Evolutionary conservation across 2,113 vertebrate genomes (phyloP).

Genomic region (Periophthalmodon schlosseri): DNA sequence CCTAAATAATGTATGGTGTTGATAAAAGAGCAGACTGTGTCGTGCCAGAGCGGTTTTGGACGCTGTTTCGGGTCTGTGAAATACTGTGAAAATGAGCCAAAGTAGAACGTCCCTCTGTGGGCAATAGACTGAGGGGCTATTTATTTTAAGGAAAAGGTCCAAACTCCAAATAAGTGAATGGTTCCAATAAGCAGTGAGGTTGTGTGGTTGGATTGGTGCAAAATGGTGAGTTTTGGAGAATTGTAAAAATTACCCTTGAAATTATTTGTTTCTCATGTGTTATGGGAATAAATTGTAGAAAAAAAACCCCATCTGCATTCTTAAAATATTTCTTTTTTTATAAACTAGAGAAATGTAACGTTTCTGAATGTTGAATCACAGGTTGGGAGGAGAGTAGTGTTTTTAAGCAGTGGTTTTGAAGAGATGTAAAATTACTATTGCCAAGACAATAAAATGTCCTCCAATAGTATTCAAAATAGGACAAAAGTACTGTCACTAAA

Average conservation of each 20-base stretch:
- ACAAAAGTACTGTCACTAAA: not conserved
- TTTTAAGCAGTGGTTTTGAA: no score
- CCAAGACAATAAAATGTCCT: not conserved
- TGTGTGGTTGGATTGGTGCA: no score
- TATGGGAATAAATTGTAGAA: not conserved
- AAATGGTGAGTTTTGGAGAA: not conserved
- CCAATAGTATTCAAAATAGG: not conserved
- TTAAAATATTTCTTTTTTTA: not conserved
- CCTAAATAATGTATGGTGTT: constrained; percentile 14
- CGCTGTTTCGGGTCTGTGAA: constrained; percentile 1
- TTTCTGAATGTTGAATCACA: no score
- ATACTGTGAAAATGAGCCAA: constrained; percentile 16
- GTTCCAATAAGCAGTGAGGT: not conserved
- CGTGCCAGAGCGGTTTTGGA: not conserved
- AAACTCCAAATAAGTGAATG: not conserved
- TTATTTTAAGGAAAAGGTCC: not conserved
- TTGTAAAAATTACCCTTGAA: not conserved
- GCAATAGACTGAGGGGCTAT: not conserved
- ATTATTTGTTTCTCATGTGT: not conserved
- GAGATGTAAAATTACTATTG: not conserved
- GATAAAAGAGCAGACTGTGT: constrained; percentile 7
- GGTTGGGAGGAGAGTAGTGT: no score
- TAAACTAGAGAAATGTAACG: no score
- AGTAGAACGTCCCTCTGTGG: constrained; percentile 1
- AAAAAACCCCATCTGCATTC: no score